These are phyloP conservation scores for Pogonomyrmex californicus DNA, from an alignment of 1,140 invertebrate species.

Conservation along the genomic window DNA sequence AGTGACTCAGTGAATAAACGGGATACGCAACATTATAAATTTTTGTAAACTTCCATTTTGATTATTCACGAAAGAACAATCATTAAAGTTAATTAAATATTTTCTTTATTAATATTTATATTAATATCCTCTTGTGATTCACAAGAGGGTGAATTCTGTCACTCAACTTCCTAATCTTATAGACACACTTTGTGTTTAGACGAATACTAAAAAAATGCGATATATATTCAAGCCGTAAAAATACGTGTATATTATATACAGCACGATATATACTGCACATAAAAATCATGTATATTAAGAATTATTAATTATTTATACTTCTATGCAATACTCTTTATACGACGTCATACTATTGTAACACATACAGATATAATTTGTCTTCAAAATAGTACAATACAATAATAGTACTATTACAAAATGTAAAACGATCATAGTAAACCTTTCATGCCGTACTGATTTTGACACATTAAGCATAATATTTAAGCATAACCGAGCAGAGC, in stretches of 20 bases:
- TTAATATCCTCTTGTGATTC: neutral
- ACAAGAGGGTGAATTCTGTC: too few species aligned
- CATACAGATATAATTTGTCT: conserved; percentile 27
- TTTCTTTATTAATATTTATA: neutral
- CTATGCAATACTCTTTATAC: conserved; percentile 1
- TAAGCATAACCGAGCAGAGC: conserved; percentile 63
- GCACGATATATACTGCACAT: neutral
- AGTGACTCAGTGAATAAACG: neutral
- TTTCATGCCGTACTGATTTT: conserved; percentile 59
- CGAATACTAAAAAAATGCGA: conserved; percentile 20
- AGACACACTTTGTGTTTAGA: conserved; percentile 42
- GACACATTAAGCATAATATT: conserved; percentile 59
- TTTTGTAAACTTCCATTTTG: neutral
- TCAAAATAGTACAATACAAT: neutral
- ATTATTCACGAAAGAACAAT: neutral
- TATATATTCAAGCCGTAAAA: conserved; percentile 32
- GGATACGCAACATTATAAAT: neutral
- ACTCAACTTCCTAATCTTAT: neutral
- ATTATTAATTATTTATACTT: conserved; percentile 4
- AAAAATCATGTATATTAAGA: neutral
- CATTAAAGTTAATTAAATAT: neutral
- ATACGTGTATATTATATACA: conserved; percentile 25
- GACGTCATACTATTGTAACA: conserved; percentile 7
- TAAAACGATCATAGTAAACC: conserved; percentile 24
- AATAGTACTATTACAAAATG: neutral